Evolutionary conservation across 2,113 vertebrate species (phyloP).

Genomic region (Danionella cerebrum): DNA sequence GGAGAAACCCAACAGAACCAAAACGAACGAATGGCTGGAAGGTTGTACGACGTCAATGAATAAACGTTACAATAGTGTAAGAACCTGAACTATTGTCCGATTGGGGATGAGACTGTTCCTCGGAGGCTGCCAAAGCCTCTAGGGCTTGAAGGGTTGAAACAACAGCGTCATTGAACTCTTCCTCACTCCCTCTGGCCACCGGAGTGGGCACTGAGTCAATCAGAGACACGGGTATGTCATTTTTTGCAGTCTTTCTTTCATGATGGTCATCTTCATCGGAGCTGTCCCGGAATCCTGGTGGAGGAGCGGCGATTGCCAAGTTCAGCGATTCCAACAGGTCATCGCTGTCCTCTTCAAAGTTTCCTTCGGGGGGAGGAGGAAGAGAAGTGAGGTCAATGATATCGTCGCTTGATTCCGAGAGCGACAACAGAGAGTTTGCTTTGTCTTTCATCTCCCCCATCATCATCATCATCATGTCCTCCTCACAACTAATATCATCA

Average conservation of each 20-base stretch:
- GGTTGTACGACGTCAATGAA: constrained; percentile 77
- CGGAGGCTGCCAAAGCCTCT: constrained; percentile 87
- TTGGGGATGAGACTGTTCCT: constrained; percentile 78
- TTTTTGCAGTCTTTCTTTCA: constrained; percentile 54
- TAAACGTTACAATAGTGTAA: constrained; percentile 96
- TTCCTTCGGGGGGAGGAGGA: constrained; percentile 92
- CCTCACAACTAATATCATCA: constrained; percentile 94
- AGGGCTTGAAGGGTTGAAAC: constrained; percentile 89
- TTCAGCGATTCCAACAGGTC: constrained; percentile 92
- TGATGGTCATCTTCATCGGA: constrained; percentile 94
- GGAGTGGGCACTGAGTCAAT: constrained; percentile 89
- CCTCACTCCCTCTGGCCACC: constrained; percentile 70
- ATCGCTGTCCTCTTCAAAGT: constrained; percentile 85
- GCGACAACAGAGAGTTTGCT: constrained; percentile 73
- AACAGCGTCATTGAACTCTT: constrained; percentile 77
- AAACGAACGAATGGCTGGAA: constrained; percentile 71
- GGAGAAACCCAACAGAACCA: constrained; percentile 41
- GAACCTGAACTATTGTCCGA: constrained; percentile 97
- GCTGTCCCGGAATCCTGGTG: constrained; percentile 95
- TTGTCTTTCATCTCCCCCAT: constrained; percentile 75
- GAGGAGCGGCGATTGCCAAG: constrained; percentile 94
- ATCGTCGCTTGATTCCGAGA: constrained; percentile 93
- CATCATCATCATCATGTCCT: constrained; percentile 77
- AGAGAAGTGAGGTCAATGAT: constrained; percentile 97
- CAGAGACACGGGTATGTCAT: constrained; percentile 93